phyloP scores from a whole-genome alignment of 2,888 invertebrate genomes.

The Drosophila nr. perissopoda region DNA sequence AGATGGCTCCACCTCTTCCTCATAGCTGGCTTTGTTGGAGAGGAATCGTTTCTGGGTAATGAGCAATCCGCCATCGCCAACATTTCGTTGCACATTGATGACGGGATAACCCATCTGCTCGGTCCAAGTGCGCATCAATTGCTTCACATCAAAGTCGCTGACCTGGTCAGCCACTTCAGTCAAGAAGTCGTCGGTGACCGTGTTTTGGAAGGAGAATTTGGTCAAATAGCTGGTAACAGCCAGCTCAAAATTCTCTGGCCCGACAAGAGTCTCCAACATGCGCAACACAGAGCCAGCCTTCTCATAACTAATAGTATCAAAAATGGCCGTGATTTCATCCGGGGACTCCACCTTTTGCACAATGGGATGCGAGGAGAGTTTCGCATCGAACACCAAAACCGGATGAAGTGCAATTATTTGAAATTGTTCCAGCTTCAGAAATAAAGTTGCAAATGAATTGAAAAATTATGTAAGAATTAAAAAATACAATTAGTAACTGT shows the following conservation, averaged over 20 bases:
- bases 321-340: conserved; percentile 95
- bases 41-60: conserved; percentile 91
- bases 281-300: conserved; percentile 95
- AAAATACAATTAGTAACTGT: background rate
- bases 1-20: conserved; percentile 85
- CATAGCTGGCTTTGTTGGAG: conserved; percentile 87
- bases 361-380: conserved; percentile 94
- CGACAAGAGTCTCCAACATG: conserved; percentile 93
- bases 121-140: conserved; percentile 94
- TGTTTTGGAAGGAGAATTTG: conserved; percentile 89
- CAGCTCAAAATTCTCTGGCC: conserved; percentile 88
- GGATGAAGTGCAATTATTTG: conserved; percentile 89
- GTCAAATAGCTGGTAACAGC: conserved; percentile 91
- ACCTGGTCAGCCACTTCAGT: conserved; percentile 86
- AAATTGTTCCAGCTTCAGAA: conserved; percentile 90
- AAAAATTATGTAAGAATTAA: background rate
- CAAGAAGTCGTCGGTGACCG: conserved; percentile 92
- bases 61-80: conserved; percentile 83
- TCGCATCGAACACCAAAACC: conserved; percentile 90
- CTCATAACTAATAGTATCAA: conserved; percentile 94
- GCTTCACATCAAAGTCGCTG: conserved; percentile 84
- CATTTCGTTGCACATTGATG: conserved; percentile 86
- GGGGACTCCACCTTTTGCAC: conserved; percentile 93
- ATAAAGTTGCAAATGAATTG: background rate
- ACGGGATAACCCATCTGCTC: conserved; percentile 94